A percentile compares a stretch with the other conserved stretches of the same genome.
These are phyloP conservation scores for Macrosiphum euphorbiae DNA, from an alignment of 2,888 invertebrate species.

Conservation along the genomic window DNA sequence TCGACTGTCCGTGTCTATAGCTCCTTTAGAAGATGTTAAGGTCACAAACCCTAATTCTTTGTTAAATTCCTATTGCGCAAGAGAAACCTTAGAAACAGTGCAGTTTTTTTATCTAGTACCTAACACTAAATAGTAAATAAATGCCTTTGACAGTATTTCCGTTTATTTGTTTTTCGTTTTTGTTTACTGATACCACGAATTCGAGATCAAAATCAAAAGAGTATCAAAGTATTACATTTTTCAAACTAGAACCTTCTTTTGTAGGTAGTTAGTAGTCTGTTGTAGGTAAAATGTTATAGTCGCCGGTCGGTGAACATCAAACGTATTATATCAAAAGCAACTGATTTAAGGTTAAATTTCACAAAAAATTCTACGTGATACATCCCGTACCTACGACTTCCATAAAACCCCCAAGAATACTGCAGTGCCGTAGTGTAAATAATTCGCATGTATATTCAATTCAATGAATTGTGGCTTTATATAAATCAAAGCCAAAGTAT, in stretches of 20 bases:
- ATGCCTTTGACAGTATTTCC: background rate
- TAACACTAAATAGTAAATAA: background rate
- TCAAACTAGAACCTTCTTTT: background rate
- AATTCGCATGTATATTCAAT: background rate
- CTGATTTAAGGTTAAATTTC: background rate
- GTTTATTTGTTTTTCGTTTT: background rate
- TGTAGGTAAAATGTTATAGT: background rate
- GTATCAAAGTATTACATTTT: background rate
- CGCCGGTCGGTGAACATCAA: background rate
- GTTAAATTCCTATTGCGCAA: background rate
- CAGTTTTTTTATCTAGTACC: background rate
- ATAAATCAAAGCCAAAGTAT: background rate
- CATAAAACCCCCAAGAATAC: background rate
- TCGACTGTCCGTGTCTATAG: background rate
- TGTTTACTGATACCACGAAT: background rate
- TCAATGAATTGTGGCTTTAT: background rate
- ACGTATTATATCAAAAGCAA: background rate
- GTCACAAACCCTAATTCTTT: background rate
- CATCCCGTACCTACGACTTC: too few relatives aligned
- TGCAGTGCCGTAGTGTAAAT: background rate
- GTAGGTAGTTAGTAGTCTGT: background rate
- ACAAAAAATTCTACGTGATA: background rate
- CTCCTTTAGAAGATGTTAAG: background rate
- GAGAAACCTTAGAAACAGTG: background rate
- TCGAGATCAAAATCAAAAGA: background rate